These are phyloP conservation scores for Tetrapedia diversipes DNA, from an alignment of 2,888 invertebrate species.

Conservation along the genomic window DNA sequence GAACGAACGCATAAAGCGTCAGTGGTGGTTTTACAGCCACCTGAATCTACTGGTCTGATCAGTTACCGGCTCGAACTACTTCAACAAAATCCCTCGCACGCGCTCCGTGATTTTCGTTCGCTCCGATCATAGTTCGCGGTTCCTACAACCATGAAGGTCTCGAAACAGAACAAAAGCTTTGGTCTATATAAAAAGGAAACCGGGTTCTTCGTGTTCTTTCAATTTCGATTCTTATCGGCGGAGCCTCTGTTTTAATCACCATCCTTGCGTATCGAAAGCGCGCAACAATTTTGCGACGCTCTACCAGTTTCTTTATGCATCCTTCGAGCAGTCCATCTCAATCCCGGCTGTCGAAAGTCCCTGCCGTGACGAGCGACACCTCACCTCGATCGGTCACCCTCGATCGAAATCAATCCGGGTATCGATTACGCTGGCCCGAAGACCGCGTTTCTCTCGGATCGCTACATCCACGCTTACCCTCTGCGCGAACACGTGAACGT, in stretches of 20 bases:
- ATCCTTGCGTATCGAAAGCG: slow-evolving; percentile 26
- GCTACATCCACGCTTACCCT: background rate
- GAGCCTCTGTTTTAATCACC: slow-evolving; percentile 12
- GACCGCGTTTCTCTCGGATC: background rate
- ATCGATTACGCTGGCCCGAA: slow-evolving; percentile 49
- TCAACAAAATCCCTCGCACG: background rate
- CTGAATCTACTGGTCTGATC: slow-evolving; percentile 31
- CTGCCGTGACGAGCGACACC: no score
- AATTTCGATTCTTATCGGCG: slow-evolving; percentile 1
- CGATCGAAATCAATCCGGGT: slow-evolving; percentile 51
- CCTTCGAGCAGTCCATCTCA: no score
- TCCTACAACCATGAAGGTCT: background rate
- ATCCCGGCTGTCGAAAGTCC: no score
- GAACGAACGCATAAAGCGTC: no score
- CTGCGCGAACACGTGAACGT: background rate
- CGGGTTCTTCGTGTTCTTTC: background rate
- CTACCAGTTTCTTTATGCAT: background rate
- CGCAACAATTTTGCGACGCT: slow-evolving; percentile 23
- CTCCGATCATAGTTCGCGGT: slow-evolving; percentile 7
- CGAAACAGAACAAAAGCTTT: slow-evolving; percentile 12
- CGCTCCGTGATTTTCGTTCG: slow-evolving; percentile 12
- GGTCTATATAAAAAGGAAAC: slow-evolving; percentile 15
- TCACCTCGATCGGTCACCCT: background rate
- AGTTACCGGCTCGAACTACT: slow-evolving; percentile 47
- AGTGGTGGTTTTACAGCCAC: background rate